A percentile compares a stretch with the other conserved stretches of the same genome.
Evolutionary conservation across 2,113 vertebrate species (phyloP).

Genomic region (Cichladusa arquata): DNA sequence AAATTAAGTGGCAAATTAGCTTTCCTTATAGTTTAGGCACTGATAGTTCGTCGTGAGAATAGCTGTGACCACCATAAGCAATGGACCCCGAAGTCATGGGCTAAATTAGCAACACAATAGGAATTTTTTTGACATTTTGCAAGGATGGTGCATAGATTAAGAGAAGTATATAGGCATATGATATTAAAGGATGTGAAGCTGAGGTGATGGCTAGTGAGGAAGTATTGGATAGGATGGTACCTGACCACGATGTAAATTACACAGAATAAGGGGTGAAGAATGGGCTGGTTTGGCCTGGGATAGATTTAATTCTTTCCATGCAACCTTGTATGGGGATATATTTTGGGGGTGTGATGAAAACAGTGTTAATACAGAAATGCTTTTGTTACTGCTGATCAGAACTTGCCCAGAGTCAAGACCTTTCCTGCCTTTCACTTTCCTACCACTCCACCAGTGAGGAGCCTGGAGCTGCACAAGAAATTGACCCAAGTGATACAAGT

Average conservation of each 20-base stretch:
- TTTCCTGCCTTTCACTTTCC: background rate
- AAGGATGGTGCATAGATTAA: background rate
- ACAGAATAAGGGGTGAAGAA: background rate
- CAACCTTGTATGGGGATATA: background rate
- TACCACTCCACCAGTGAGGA: fast-evolving
- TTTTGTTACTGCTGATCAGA: background rate
- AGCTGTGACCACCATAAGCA: background rate
- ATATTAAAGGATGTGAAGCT: background rate
- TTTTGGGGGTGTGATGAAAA: background rate
- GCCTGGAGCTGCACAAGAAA: background rate
- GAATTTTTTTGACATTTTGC: background rate
- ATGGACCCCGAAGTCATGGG: background rate
- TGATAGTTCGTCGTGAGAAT: background rate
- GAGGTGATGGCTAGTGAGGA: background rate
- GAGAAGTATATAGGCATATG: background rate
- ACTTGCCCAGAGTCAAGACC: background rate
- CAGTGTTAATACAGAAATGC: background rate
- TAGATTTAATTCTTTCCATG: background rate
- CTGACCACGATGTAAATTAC: background rate
- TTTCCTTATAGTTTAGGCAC: background rate
- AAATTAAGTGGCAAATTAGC: background rate
- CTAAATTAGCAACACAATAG: background rate
- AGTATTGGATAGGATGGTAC: background rate
- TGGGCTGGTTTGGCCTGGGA: background rate
- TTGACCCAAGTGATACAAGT: background rate